Evolutionary conservation across 2,113 vertebrate genomes (phyloP), one percentile per base, ranked within the genome.

Genomic region (Chionis minor): DNA sequence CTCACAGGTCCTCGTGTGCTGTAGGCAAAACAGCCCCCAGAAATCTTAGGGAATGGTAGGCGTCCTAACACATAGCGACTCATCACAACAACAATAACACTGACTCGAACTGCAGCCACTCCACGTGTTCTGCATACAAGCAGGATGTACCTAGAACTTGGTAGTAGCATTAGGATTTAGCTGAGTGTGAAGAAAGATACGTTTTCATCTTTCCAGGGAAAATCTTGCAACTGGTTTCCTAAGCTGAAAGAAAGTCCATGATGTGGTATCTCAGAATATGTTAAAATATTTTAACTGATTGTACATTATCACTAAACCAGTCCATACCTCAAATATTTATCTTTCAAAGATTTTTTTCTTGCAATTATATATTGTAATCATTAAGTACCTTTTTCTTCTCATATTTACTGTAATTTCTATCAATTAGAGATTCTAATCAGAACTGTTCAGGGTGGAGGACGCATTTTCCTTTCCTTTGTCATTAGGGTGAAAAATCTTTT

Each of bases 391-490:
- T 44, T 94, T 96, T 81, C 74, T 86, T 86, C 92, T 74, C 73
- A 62, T 77, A 24, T 83, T 42, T 61, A 54, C 17, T 72, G 38
- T 59, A 95, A 56, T 79, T 91, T 69, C 74, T 86, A 87, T 62
- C 61, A 79, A 92, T 88, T 74, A 73, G 40, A 79, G 32, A 49
- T 96, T 95, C 83, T 93, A 97, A 95, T 88, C 44, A 97, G 77
- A 97, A 92, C 91, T 92, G 33, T 89, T 93, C 81, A 92, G 95
- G 44, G 52, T 49, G 70, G 51, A 96, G 65, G 72, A 73, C 47
- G 86, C 38, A 94, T 93, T 94, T 88, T 67, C 62, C 71, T 88
- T 93, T 90, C 73, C 85, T 97, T 94, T 97, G 81, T 95, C 92
- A 71, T 66, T 73, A 38, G 9, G 16, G 49, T 81, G 42, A 91